Conservation (phyloP, 2,888 invertebrate species). For the Eupithecia dodoneata region DNA sequence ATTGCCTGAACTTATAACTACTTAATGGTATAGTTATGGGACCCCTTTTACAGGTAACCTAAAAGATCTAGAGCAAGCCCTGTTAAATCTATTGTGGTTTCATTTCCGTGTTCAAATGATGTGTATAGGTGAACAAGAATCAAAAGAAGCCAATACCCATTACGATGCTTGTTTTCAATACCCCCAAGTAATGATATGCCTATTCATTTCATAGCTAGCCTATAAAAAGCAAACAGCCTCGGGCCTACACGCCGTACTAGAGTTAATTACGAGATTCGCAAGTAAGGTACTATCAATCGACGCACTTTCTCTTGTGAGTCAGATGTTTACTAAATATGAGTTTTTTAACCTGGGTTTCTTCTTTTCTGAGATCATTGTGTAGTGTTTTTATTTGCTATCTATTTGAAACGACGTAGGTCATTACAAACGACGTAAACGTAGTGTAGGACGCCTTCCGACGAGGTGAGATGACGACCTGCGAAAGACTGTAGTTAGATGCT, state of each 20-base stretch:
- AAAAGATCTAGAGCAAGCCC: too few species aligned
- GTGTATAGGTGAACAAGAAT: background rate
- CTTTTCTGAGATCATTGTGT: background rate
- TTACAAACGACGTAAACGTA: too few species aligned
- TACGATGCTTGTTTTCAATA: background rate
- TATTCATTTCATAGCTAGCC: slow-evolving; percentile 1
- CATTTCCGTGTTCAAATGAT: too few species aligned
- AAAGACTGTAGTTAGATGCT: too few species aligned
- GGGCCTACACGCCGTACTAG: slow-evolving; percentile 15
- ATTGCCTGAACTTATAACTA: too few species aligned
- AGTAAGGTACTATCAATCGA: slow-evolving; percentile 33
- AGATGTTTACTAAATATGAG: slow-evolving; percentile 33
- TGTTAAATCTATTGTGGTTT: too few species aligned
- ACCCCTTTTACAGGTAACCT: too few species aligned
- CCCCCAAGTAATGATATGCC: slow-evolving; percentile 1
- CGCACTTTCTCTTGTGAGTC: slow-evolving; percentile 42
- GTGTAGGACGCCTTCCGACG: too few species aligned
- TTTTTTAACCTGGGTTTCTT: slow-evolving; percentile 33
- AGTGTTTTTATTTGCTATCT: too few species aligned
- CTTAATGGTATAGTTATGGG: too few species aligned
- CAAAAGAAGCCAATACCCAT: background rate
- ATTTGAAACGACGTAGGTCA: too few species aligned
- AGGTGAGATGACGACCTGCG: too few species aligned
- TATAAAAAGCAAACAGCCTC: slow-evolving; percentile 13
- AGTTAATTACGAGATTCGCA: slow-evolving; percentile 18